Evolutionary conservation across 2,113 vertebrate species (phyloP), one percentile per base, ranked within the genome.

Genomic region (Ammodytes dubius): DNA sequence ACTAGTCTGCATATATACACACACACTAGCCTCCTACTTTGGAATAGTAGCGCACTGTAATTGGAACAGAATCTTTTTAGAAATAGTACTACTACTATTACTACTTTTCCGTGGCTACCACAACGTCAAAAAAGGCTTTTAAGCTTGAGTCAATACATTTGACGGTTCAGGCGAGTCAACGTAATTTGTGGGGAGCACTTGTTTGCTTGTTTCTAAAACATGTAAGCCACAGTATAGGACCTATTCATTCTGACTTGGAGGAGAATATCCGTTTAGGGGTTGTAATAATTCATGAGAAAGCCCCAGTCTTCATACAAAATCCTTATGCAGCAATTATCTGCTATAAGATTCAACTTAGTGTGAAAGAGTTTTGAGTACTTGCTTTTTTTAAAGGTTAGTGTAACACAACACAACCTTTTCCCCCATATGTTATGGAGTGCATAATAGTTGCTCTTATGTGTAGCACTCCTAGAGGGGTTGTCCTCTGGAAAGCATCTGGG

Each of bases 401-500:
- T 39, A 65, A 65, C 3, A 64, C n/a, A 77, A 78, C 50, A 63
- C 54, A 43, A 19, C 14, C 19, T 45, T 77, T 59, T n/a, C 63
- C 46, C 50, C 46, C 50, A 53, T n/a, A 72, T 57, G 49, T n/a
- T 8, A 61, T 3, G 7, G 35, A 65, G 54, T 56, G 46, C 35
- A 47, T 66, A 74, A 43, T 7, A 60, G 75, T 59, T 17, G 15
- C 43, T 39, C 17, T 58, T 45, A 81, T 46, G 4, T 13, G 69
- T 19, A 66, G 27, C 63, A 42, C 58, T 50, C 76, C 78, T 58
- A 39, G 15, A 80, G 70, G 54, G 63, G 69, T n/a, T 10, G 63
- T 74, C 71, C 61, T 84, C 73, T 76, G 86, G 74, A 86, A 78
- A 66, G 63, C 82, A 79, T 86, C 82, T 76, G 65, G 80, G 77